These are phyloP conservation scores for Ptyas mucosa DNA, from an alignment of 2,113 vertebrate genomes.

Conservation along the genomic window DNA sequence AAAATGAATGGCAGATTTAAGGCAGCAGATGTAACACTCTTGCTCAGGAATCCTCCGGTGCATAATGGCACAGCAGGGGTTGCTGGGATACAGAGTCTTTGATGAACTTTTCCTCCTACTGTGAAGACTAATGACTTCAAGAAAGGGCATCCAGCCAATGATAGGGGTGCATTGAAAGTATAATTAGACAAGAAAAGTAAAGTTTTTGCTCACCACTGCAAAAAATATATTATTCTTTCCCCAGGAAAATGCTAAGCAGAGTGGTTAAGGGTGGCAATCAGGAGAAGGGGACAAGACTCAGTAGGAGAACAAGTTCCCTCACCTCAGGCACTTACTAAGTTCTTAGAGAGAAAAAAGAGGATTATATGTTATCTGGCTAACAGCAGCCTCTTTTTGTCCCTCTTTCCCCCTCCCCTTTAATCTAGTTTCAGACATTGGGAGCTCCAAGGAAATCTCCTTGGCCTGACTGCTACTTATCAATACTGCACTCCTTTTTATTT, in stretches of 20 bases:
- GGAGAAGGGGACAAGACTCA: neutral
- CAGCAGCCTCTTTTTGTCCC: neutral
- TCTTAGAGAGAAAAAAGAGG: neutral
- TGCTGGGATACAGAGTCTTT: slow-evolving; percentile 59
- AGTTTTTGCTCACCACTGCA: slow-evolving; percentile 5
- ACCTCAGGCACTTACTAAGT: neutral
- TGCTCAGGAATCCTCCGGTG: neutral
- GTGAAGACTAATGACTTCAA: slow-evolving; percentile 67
- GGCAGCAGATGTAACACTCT: slow-evolving; percentile 13
- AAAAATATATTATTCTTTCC: neutral
- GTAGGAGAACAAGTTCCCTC: neutral
- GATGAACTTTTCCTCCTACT: slow-evolving; percentile 57
- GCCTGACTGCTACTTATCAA: neutral
- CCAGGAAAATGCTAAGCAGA: neutral
- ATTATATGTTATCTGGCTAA: neutral
- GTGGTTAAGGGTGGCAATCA: neutral
- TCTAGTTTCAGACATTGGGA: neutral
- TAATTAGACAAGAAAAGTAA: neutral
- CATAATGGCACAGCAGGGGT: neutral
- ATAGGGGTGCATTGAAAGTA: neutral
- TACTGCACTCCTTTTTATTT: neutral
- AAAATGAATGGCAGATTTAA: neutral
- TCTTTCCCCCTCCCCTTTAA: neutral
- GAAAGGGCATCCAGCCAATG: slow-evolving; percentile 38
- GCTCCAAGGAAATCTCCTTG: neutral